Evolutionary conservation across 2,797 vertebrate genomes (phyloP).

Genomic region (Thripadectes ignobilis): DNA sequence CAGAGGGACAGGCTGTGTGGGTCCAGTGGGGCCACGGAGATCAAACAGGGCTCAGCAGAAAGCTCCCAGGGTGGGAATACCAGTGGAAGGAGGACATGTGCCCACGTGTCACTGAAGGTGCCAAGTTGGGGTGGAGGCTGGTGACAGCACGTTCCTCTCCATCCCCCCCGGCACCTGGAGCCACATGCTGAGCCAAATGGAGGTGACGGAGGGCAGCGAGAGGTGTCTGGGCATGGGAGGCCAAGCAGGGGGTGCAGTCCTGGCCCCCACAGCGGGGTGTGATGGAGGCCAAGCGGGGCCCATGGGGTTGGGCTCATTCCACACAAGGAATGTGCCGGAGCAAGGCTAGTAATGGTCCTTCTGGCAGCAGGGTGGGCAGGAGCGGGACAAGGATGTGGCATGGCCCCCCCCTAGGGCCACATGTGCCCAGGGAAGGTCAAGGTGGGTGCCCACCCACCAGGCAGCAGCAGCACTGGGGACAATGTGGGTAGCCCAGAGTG

Average conservation of each 20-base stretch:
- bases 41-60: background rate
- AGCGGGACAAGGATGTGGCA: background rate
- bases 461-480: background rate
- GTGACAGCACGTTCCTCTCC: background rate
- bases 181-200: constrained; percentile 48
- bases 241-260: constrained; percentile 8
- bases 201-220: background rate
- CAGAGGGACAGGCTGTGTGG: background rate
- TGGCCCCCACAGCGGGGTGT: background rate
- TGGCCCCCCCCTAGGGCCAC: background rate
- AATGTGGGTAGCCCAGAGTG: background rate
- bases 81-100: background rate
- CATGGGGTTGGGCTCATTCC: background rate
- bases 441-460: background rate
- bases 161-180: background rate
- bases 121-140: rapidly evolving
- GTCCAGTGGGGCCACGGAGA: background rate
- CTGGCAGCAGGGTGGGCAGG: background rate
- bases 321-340: background rate
- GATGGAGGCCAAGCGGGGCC: constrained; percentile 34
- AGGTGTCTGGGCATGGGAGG: background rate
- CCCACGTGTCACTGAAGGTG: background rate
- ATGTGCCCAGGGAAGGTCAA: background rate
- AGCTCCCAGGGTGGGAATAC: background rate
- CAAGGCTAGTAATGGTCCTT: constrained; percentile 70